Evolutionary conservation across 30 jellyfish, hydroid and myxozoan species (phyloP).

Genomic region (Morbakka virulenta): DNA sequence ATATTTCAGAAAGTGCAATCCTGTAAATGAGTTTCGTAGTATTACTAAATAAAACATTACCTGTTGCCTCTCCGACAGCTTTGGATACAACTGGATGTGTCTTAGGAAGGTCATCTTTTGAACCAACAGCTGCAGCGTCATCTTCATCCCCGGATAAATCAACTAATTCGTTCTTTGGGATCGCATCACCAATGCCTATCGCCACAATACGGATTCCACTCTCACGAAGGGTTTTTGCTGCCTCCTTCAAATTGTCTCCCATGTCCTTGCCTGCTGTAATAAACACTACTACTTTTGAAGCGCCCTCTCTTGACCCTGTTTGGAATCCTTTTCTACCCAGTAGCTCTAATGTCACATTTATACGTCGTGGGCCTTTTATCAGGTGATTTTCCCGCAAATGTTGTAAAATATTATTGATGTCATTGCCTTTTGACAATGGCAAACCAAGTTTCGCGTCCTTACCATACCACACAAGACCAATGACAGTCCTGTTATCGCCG

Average conservation of each 20-base stretch:
- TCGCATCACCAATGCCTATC: not conserved
- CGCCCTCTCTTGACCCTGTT: conserved; percentile 14
- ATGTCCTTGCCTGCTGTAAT: conserved; percentile 18
- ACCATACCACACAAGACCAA: conserved; percentile 5
- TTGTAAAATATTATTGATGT: no score
- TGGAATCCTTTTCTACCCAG: not conserved
- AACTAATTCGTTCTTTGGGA: not conserved
- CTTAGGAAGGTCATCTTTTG: no score
- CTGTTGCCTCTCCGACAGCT: no score
- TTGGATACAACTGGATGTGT: no score
- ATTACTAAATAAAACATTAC: no score
- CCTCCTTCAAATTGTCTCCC: not conserved
- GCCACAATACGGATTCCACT: not conserved
- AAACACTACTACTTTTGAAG: conserved; percentile 34
- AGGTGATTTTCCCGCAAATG: no score
- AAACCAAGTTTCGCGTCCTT: not conserved
- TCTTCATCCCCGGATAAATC: no score
- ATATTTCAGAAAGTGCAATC: no score
- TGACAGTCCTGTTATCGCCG: conserved; percentile 12
- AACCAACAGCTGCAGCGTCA: no score
- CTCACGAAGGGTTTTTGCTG: not conserved
- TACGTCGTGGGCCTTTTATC: no score
- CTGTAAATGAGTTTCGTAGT: no score
- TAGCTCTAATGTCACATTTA: no score
- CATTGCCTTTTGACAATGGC: not conserved